Evolutionary conservation across 2,113 vertebrate genomes (phyloP), one percentile per base, ranked within the genome.

Genomic region (Ellobius talpinus): DNA sequence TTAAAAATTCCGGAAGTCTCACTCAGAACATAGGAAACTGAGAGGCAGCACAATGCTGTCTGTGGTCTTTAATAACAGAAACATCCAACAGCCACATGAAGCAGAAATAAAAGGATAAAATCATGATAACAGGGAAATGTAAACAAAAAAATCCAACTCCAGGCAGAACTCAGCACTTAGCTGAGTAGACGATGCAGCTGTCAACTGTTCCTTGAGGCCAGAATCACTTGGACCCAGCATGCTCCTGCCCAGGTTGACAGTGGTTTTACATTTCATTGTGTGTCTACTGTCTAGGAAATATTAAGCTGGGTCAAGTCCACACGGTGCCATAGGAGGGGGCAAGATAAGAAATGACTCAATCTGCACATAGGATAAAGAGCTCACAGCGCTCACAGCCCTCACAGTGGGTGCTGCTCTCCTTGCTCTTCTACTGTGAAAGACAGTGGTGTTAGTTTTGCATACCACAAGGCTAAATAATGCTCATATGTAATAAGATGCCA

Each of bases 21-120:
- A 68, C 52, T 96, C 39, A 87, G 29, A 81, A 96, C 45, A 87
- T 0, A 96, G 13, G 24, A 95, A 92, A 55, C 79, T 5, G 58
- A 42, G 31, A 45, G 4, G 5, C 45, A 45, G 31, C 7, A 1
- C 24, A 84, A 89, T 73, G 52, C 12, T n/a, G 58, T 84, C 2
- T 78, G 39, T 89, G 16, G 63, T 91, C 39, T 50, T 93, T 79
- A 78, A 61, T 85, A 95, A 85, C 31, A 76, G 2, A 16, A 63
- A 65, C 52, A 93, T 79, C 33, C 78, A 92, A 50, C 16, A 76
- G 61, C 47, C 84, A 88, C 50, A 90, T 58, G 63, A 77, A 52
- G 45, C 33, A 86, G 47, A 39, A 68, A 72, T 55, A 85, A 9
- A 91, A 89, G 9, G 42, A 55, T 1, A 93, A 36, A 91, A 26